Conservation (phyloP, 1,140 invertebrate genomes). For the Eupeodes corollae region DNA sequence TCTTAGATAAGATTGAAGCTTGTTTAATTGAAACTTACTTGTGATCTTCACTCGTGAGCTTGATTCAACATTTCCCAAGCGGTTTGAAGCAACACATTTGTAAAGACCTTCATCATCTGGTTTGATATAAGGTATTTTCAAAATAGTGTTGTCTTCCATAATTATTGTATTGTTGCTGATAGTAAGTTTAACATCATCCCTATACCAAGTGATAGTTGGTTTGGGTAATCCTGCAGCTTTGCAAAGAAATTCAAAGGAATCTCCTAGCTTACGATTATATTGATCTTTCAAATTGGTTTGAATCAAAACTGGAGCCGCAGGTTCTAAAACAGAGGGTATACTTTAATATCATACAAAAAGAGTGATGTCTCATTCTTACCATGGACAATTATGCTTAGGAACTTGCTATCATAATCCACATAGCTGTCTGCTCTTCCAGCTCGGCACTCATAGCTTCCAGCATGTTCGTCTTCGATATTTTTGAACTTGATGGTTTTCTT, state of each 20-base stretch:
- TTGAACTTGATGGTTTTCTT: constrained; percentile 19
- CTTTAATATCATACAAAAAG: no score
- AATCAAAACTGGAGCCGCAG: constrained; percentile 20
- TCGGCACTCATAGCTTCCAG: constrained; percentile 28
- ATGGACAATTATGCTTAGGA: constrained; percentile 20
- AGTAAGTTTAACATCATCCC: constrained; percentile 22
- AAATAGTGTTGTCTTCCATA: constrained; percentile 30
- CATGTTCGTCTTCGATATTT: constrained; percentile 16
- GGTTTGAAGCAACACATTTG: constrained; percentile 35
- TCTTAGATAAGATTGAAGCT: no score
- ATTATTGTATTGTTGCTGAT: constrained; percentile 34
- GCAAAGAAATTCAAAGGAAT: constrained; percentile 34
- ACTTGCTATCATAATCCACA: constrained; percentile 12
- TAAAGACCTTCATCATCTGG: constrained; percentile 37
- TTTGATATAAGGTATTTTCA: constrained; percentile 28
- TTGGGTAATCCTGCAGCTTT: constrained; percentile 36
- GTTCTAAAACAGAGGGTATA: no score
- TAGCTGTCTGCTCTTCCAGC: constrained; percentile 13
- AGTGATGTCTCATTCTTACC: no score
- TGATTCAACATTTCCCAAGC: constrained; percentile 26
- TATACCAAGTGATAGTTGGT: constrained; percentile 39
- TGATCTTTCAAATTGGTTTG: constrained; percentile 23
- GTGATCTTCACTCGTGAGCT: constrained; percentile 26
- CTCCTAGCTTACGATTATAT: constrained; percentile 29
- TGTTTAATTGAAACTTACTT: constrained; percentile 18